Conservation (phyloP, 2,113 vertebrate genomes). For the Edolisoma coerulescens region DNA sequence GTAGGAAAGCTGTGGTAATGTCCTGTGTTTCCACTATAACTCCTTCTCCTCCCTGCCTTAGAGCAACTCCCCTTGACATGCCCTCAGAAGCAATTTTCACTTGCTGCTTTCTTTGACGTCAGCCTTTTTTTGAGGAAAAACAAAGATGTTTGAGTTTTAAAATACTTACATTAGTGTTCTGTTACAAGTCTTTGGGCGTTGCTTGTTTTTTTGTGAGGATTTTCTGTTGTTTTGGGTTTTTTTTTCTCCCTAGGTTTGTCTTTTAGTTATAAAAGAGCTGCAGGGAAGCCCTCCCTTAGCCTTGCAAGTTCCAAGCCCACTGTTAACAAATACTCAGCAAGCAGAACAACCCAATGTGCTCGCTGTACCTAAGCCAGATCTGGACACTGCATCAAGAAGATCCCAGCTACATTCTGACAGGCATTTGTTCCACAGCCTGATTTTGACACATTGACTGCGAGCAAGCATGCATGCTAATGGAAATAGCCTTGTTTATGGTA, state of each 20-base stretch:
- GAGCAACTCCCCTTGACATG: background rate
- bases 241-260: background rate
- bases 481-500: background rate
- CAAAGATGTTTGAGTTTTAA: constrained; percentile 10
- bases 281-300: background rate
- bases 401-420: background rate
- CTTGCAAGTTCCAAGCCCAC: background rate
- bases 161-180: constrained; percentile 29
- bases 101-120: constrained; percentile 10
- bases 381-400: background rate
- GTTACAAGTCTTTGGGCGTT: constrained; percentile 21
- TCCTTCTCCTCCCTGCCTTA: background rate
- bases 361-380: background rate
- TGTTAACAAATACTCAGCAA: constrained; percentile 30
- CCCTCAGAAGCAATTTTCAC: background rate
- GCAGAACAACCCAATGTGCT: background rate
- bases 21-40: background rate
- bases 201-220: constrained; percentile 10
- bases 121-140: background rate
- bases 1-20: background rate
- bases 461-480: background rate
- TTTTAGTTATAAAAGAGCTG: constrained; percentile 1
- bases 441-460: background rate
- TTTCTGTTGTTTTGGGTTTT: background rate
- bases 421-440: background rate